Evolutionary conservation across 37 sponge, comb jelly and placozoan genomes (phyloP).

Genomic region (Ephydatia muelleri): DNA sequence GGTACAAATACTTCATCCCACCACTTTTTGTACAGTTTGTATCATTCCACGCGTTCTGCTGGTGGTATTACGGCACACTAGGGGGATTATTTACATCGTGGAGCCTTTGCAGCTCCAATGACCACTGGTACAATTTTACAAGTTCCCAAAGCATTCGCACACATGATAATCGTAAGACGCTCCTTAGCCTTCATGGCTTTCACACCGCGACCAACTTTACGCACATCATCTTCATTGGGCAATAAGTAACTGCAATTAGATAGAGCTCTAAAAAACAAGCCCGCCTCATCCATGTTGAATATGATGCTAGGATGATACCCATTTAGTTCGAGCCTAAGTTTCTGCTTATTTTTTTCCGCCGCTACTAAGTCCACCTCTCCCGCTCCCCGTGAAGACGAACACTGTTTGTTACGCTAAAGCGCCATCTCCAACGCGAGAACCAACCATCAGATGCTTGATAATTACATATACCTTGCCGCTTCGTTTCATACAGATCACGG

Average conservation of each 20-base stretch:
- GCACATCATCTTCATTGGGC: too few species aligned
- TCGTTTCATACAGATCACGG: slow-evolving; percentile 10
- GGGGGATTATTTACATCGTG: not conserved
- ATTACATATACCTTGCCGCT: slow-evolving; percentile 29
- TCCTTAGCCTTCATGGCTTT: not conserved
- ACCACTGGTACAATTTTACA: not conserved
- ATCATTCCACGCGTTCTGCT: not conserved
- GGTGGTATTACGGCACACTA: not conserved
- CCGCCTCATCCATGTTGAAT: slow-evolving; percentile 61
- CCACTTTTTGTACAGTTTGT: not conserved
- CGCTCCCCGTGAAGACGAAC: slow-evolving; percentile 65
- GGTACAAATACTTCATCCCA: not conserved
- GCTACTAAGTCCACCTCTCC: slow-evolving; percentile 47
- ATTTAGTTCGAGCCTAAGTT: slow-evolving; percentile 31
- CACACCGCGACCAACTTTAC: not conserved
- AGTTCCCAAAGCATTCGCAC: not conserved
- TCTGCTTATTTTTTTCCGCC: slow-evolving; percentile 49
- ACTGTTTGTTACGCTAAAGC: slow-evolving; percentile 46
- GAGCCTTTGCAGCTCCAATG: not conserved
- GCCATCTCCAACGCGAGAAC: slow-evolving; percentile 61
- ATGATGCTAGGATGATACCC: slow-evolving; percentile 34
- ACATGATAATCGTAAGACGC: not conserved
- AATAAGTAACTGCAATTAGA: slow-evolving; percentile 39
- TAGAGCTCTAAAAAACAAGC: slow-evolving; percentile 50
- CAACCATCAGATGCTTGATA: slow-evolving; percentile 68